Evolutionary conservation across 2,797 vertebrate genomes (phyloP).

Genomic region (Neopelma chrysocephalum): DNA sequence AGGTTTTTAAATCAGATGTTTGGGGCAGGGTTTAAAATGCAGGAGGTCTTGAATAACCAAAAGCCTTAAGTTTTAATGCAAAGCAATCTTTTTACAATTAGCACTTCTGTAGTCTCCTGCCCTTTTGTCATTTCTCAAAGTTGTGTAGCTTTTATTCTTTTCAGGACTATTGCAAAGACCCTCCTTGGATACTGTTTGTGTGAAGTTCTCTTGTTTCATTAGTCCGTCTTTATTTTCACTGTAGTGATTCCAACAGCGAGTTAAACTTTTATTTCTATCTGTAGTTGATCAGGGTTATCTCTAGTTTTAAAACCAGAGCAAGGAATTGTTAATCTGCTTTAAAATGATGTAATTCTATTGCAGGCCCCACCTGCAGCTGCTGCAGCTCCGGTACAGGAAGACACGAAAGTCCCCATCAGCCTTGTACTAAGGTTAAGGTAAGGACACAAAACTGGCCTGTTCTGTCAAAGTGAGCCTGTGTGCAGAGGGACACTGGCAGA

Average conservation of each 20-base stretch:
- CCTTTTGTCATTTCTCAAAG: background rate
- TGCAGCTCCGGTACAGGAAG: conserved; percentile 70
- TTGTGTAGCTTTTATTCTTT: background rate
- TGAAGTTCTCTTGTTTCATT: background rate
- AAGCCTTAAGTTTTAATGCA: background rate
- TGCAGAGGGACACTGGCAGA: background rate
- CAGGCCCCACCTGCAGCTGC: conserved; percentile 68
- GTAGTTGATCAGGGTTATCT: background rate
- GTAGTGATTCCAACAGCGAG: background rate
- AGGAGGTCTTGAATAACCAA: background rate
- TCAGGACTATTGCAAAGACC: background rate
- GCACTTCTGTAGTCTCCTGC: background rate
- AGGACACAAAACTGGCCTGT: conserved; percentile 1
- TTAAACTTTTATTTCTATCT: background rate
- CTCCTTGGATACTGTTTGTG: background rate
- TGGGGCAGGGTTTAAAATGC: background rate
- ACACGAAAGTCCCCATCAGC: conserved; percentile 87
- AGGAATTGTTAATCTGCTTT: background rate
- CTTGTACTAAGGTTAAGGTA: conserved; percentile 97
- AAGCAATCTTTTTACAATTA: background rate
- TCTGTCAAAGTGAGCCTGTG: background rate
- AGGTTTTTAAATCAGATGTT: background rate
- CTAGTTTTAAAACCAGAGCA: background rate
- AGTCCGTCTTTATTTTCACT: background rate
- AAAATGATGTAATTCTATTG: background rate